Conservation (phyloP, 2,113 vertebrate species). For the Colossoma macropomum region DNA sequence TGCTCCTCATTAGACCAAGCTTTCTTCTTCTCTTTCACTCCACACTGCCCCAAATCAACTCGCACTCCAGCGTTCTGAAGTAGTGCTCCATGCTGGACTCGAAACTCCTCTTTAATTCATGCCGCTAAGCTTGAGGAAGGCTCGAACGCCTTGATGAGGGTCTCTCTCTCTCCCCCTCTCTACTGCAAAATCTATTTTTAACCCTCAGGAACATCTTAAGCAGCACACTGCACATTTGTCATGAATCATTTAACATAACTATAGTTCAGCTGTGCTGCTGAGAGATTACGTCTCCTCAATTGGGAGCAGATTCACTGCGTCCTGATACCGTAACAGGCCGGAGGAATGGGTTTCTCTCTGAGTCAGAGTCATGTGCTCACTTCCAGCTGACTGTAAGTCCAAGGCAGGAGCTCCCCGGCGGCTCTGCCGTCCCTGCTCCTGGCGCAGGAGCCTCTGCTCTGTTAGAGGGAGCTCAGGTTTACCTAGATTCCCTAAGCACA, state of each 20-base stretch:
- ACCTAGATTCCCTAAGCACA: too few relatives aligned
- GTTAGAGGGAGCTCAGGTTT: neutral
- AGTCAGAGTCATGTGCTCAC: neutral
- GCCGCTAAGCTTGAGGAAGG: constrained; percentile 14
- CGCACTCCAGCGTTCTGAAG: constrained; percentile 41
- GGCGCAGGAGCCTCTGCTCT: neutral
- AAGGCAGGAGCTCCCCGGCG: neutral
- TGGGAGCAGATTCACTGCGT: neutral
- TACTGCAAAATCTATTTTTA: constrained; percentile 47
- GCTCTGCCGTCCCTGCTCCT: too few relatives aligned
- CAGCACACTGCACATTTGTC: constrained; percentile 42
- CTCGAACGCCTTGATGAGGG: neutral
- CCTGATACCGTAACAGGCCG: neutral
- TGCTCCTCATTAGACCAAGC: constrained; percentile 46
- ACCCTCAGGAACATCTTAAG: constrained; percentile 52
- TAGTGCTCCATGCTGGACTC: constrained; percentile 43
- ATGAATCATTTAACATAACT: constrained; percentile 55
- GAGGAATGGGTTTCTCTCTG: neutral
- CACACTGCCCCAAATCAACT: constrained; percentile 32
- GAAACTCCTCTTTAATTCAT: constrained; percentile 47
- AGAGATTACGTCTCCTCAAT: neutral
- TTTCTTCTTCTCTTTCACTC: constrained; percentile 33
- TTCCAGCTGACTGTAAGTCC: neutral
- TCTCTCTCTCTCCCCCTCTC: neutral
- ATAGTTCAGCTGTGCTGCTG: constrained; percentile 1